Percentiles rank a stretch among this genome's conserved stretches.
phyloP scores from a whole-genome alignment of 2,888 invertebrate species.

The Melieria crassipennis region DNA sequence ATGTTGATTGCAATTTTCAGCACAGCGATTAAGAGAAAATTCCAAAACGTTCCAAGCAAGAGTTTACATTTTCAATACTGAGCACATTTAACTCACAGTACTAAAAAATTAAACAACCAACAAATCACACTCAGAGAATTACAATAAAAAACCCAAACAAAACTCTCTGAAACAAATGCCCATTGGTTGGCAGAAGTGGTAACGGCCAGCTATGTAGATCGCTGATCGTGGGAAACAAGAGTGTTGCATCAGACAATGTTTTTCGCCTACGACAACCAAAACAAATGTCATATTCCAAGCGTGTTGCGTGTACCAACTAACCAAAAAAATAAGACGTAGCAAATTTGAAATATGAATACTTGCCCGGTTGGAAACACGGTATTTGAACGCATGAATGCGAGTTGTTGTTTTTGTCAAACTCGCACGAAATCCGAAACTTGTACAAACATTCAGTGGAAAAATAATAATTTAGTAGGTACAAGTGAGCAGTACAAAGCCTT shows the following conservation, averaged over 20 bases:
- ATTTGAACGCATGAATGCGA: background rate
- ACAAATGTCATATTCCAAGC: background rate
- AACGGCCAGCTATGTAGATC: too few species aligned
- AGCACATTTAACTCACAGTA: background rate
- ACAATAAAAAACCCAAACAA: background rate
- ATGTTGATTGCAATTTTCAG: too few species aligned
- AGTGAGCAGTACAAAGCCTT: background rate
- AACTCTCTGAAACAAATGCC: background rate
- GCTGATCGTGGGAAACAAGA: conserved; percentile 24
- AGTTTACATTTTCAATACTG: background rate
- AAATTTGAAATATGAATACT: conserved; percentile 2
- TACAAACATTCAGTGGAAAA: background rate
- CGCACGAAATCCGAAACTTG: background rate
- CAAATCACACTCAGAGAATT: background rate
- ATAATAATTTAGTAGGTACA: background rate
- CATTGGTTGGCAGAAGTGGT: too few species aligned
- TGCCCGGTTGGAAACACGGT: background rate
- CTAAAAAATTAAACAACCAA: background rate
- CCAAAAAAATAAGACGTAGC: background rate
- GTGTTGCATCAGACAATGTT: conserved; percentile 24
- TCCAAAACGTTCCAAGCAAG: too few species aligned
- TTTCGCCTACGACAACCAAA: background rate
- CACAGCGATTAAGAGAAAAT: too few species aligned
- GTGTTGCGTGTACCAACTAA: conserved; percentile 11
- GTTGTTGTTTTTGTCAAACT: background rate